phyloP scores from a whole-genome alignment of 2,888 invertebrate genomes.

The Yponomeuta sedellus region DNA sequence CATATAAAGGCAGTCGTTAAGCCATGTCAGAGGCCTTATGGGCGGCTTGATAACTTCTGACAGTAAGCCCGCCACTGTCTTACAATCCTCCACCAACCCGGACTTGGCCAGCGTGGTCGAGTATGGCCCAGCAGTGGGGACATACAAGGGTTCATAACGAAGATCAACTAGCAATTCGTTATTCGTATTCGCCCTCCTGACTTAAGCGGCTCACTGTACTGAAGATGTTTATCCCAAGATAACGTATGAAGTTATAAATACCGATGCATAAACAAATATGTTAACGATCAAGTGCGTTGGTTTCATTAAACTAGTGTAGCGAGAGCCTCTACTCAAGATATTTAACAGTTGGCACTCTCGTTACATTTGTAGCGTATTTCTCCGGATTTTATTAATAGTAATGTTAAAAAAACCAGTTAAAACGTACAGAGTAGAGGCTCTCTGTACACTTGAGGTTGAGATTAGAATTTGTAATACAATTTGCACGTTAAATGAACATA shows the following conservation, averaged over 20 bases:
- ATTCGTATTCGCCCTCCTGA: neutral
- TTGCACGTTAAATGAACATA: neutral
- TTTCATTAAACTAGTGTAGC: neutral
- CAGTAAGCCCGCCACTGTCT: too few relatives aligned
- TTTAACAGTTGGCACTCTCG: neutral
- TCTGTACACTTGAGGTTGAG: neutral
- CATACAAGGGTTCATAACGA: too few relatives aligned
- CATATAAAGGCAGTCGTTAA: too few relatives aligned
- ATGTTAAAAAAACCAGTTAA: neutral
- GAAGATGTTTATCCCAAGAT: neutral
- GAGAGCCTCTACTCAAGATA: neutral
- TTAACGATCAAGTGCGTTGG: neutral
- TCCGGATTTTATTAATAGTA: neutral
- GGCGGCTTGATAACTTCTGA: too few relatives aligned
- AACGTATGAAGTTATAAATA: neutral
- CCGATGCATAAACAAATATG: slow-evolving; percentile 3
- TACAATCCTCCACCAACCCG: too few relatives aligned
- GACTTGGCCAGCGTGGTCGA: too few relatives aligned
- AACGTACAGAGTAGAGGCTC: neutral
- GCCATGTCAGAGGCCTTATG: too few relatives aligned
- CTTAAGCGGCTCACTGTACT: neutral
- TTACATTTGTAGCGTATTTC: neutral
- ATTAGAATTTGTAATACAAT: slow-evolving; percentile 11
- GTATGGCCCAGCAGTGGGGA: too few relatives aligned
- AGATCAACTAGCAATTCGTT: too few relatives aligned